Evolutionary conservation across 2,888 invertebrate genomes (phyloP), one percentile per base, ranked within the genome.

Genomic region (Acrobeloides nanus): DNA sequence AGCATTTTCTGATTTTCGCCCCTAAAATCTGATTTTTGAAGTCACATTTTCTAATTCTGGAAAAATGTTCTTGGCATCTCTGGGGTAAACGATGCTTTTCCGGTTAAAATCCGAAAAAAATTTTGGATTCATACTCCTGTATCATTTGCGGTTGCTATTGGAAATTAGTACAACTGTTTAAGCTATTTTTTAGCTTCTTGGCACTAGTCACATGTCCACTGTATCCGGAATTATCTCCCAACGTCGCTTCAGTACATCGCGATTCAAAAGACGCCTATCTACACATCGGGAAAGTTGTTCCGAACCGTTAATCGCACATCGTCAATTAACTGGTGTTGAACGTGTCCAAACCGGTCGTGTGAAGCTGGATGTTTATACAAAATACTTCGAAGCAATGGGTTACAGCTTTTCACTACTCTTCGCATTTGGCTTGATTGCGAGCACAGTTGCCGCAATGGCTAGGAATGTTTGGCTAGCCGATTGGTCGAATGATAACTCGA

Each of bases 381-480:
- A 57, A 17, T 71, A 71, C 43, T 71, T 71, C 49, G 51, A 57
- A 17, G 61, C 70, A 6, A 71, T 71, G 71, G 67, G 71, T 6
- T 29, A 60, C 18, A 23, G 46, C 0, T 53, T 70, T 4, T 61
- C 55, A 6, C 32, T 49, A 3, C 38, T 68, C 5, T 71, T 71
- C 48, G 50, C 63, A 7, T 17, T 59, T 21, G 71, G 71, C 44
- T 60, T 71, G 61, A 55, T 59, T 1, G 31, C 59, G 3, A 61
- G 61, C 37, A 71, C 71, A 1, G 29, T 61, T 31, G 54, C 68
- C 1, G 65, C 67, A 6, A 69, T 71, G 68, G 55, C 53, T 27
- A 48, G 71, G n/a, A 72, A 68, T 40, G 42, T 71, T 21, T 71
- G 71, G 71, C 61, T 71, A 4, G 66, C 71, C 6, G 64, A 66